Base-by-base conservation (phyloP, 1,140 invertebrate genomes). In the Cardiocondyla obscurior region DNA sequence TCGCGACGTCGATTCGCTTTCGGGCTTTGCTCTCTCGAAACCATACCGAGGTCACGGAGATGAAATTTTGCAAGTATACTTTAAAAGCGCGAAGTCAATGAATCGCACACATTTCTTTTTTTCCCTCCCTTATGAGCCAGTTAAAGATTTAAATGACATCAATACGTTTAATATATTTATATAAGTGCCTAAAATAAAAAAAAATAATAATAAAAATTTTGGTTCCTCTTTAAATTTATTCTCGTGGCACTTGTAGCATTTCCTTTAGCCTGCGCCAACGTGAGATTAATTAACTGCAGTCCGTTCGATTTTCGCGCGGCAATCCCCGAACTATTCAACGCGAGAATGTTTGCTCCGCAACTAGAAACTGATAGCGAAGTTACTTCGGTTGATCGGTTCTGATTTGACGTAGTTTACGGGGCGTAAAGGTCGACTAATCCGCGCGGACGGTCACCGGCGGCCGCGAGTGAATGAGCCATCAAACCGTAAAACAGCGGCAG, bases 351-450 rank as follows among this genome's bases (percentile, higher is more conserved):
- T 46, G 28, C 19, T 33, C 6, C 57, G 39, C n/a, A 60, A 74
- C 25, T 74, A 30, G 55, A 44, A 62, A 76, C 39, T 25, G 57
- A 76, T 62, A 46, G 39, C 57, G 7, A 62, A 62, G 72, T 76
- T 46, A 46, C 57, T 62, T 36, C 14, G 70, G 72, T 33, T 30
- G 42, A 62, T 62, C 72, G 36, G n/a, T 12, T 33, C 39, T 16
- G 72, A 60, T 60, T 74, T 46, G 55, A n/a, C 12, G 55, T 46
- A 22, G 57, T 76, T 76, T 76, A 76, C 72, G 28, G 46, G 28
- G 42, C 19, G 39, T 62, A 49, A 76, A 49, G 72, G n/a, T 76
- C 57, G 62, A 62, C 57, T 76, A 76, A 76, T 62, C 55, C 42
- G 28, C 30, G 39, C 39, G 36, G 46, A 74, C 19, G 53, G 25